Evolutionary conservation across 1,140 invertebrate genomes (phyloP), one percentile per base, ranked within the genome.

Genomic region (Drosophila ficusphila): DNA sequence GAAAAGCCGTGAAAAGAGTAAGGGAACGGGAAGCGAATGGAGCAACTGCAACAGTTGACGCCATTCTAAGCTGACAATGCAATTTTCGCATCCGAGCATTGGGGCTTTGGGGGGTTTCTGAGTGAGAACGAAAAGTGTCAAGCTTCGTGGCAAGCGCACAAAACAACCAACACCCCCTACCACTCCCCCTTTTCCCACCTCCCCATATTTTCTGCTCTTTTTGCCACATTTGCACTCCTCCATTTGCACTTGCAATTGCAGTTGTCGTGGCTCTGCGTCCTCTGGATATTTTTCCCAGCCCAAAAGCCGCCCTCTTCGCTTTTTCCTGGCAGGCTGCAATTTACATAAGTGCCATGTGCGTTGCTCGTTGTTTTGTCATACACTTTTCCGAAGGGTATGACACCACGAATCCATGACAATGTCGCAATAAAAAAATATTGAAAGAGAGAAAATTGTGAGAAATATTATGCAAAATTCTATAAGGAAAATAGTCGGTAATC

Each of bases 51-150:
- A 69, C 51, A 69, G 62, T 67, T 51, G 62, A 69, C 49, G 65
- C 67, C 67, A 42, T 58, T 58, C 51, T 81, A 58, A 71, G 61
- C 76, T 61, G 51, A 48, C 74, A 82, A 60, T 78, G 69, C 79
- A 78, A 78, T 83, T 83, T 82, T 52, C 74, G 57, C 78, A 61
- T 69, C 78, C 57, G 23, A 36, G 54, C 46, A 47, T 42, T 33
- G 36, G 12, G 27, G 23, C 16, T 41, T 39, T 3, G 29, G 54
- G 60, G 39, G 12, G 3, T 21, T 56, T 14, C 12, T 27, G 9
- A 12, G 21, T 3, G 12, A 29, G n/a, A n/a, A 1, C 2, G 8
- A 4, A 16, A 44, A 18, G 38, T 38, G 48, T 34, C 52, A 27
- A 23, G 25, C 46, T 42, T 31, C 39, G 46, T 38, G 58, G 42